phyloP scores from a whole-genome alignment of 2,888 invertebrate species.

The Ormyrus thymus region DNA sequence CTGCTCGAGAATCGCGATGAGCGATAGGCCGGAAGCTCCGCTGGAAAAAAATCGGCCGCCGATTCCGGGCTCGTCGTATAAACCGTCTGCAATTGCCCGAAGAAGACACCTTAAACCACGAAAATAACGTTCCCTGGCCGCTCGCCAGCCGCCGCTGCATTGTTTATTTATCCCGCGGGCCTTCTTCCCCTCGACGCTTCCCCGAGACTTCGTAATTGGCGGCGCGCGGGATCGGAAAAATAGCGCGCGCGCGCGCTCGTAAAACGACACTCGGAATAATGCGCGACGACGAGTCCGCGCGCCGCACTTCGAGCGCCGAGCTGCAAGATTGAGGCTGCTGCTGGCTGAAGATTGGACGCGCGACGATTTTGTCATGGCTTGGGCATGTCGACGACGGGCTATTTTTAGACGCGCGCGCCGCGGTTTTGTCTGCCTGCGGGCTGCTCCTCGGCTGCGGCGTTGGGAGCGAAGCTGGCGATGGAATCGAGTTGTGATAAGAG shows the following conservation, averaged over 20 bases:
- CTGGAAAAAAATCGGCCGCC: neutral
- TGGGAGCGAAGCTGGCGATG: no score
- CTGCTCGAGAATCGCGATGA: neutral
- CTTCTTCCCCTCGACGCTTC: neutral
- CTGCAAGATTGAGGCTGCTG: no score
- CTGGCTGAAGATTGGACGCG: neutral
- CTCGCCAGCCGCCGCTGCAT: conserved; percentile 7
- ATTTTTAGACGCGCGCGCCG: no score
- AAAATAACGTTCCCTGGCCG: neutral
- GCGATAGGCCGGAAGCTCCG: neutral
- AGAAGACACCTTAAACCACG: neutral
- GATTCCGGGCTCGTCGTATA: conserved; percentile 20
- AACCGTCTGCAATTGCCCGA: conserved; percentile 31
- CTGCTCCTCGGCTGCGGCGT: no score
- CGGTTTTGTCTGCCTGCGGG: no score
- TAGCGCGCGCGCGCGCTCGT: neutral
- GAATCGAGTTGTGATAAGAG: no score
- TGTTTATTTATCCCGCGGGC: conserved; percentile 40
- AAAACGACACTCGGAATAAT: conserved; percentile 7
- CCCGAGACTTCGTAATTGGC: conserved; percentile 10
- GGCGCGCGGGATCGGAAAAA: neutral
- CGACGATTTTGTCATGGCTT: neutral
- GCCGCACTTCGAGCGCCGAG: no score
- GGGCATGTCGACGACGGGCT: no score
- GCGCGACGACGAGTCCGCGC: neutral